Base-by-base conservation (phyloP, 2,113 vertebrate genomes). In the Ageneiosus marmoratus region DNA sequence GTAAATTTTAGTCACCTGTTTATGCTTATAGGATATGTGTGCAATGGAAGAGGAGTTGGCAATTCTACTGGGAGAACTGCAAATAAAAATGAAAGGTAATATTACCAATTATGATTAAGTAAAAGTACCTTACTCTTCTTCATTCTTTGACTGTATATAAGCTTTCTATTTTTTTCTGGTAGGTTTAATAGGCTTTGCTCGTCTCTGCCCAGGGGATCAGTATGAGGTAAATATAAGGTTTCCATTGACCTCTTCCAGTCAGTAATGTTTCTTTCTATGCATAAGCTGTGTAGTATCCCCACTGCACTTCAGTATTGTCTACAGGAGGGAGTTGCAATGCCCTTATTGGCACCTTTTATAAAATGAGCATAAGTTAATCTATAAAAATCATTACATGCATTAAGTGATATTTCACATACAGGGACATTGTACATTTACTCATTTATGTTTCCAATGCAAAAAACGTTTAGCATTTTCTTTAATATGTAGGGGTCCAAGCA, bases 31-130 rank as follows among this genome's bases (percentile, higher is more conserved):
- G 98, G 97, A 98, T 90, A 98, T 99, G 97, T 96, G 95, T 74
- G 87, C 94, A 5, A 96, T 99, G 85, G 98, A 99, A 87, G 96
- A 93, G 44, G 95, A 97, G 0, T 75, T 99, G 83, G 97, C 97
- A 84, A 94, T 96, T 48, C 95, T 98, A 84, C 85, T 99, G 82
- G 98, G 98, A 60, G 95, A 98, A 89, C 96, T 99, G 16, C 95
- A 96, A 3, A 88, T 99, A 88, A 96, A 95, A 91, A 99, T 99
- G 98, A 99, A 98, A 95, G 98, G 98, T 98, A 86, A n/a, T n/a
- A n/a, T n/a, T n/a, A n/a, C n/a, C n/a, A n/a, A n/a, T n/a, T n/a
- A n/a, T n/a, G n/a, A n/a, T n/a, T n/a, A n/a, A n/a, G n/a, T n/a
- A n/a, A n/a, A n/a, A n/a, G n/a, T n/a, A n/a, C n/a, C n/a, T n/a